Conservation (phyloP, 2,888 invertebrate species). For the Pollenia griseotomentosa region DNA sequence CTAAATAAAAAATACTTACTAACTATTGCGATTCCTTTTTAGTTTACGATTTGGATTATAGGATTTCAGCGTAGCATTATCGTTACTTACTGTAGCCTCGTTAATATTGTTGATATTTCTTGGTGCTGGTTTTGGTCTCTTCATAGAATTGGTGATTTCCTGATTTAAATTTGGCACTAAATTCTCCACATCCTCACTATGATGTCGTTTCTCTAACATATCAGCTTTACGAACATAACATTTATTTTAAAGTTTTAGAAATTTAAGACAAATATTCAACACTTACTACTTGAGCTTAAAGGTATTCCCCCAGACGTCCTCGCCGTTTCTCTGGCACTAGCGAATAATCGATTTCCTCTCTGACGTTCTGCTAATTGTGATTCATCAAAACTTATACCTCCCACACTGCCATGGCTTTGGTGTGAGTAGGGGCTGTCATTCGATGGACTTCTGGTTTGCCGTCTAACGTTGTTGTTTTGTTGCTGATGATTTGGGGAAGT, state of each 20-base stretch:
- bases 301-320: constrained; percentile 78
- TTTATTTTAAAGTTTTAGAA: neutral
- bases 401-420: constrained; percentile 80
- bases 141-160: constrained; percentile 79
- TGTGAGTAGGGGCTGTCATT: constrained; percentile 80
- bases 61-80: constrained; percentile 81
- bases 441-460: constrained; percentile 75
- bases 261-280: neutral
- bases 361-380: constrained; percentile 77
- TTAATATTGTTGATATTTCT: constrained; percentile 77
- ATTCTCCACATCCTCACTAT: constrained; percentile 77
- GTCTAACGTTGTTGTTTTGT: constrained; percentile 68
- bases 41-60: constrained; percentile 84
- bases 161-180: constrained; percentile 78
- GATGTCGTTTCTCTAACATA: constrained; percentile 79
- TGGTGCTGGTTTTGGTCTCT: constrained; percentile 80
- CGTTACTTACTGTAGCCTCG: constrained; percentile 78
- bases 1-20: constrained; percentile 75
- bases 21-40: constrained; percentile 82
- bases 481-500: constrained; percentile 79
- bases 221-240: constrained; percentile 74
- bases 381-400: constrained; percentile 79
- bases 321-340: constrained; percentile 79
- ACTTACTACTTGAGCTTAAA: constrained; percentile 80
- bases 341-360: constrained; percentile 78